Evolutionary conservation across 2,797 vertebrate genomes (phyloP).

Genomic region (Coranthus polyacanthus): DNA sequence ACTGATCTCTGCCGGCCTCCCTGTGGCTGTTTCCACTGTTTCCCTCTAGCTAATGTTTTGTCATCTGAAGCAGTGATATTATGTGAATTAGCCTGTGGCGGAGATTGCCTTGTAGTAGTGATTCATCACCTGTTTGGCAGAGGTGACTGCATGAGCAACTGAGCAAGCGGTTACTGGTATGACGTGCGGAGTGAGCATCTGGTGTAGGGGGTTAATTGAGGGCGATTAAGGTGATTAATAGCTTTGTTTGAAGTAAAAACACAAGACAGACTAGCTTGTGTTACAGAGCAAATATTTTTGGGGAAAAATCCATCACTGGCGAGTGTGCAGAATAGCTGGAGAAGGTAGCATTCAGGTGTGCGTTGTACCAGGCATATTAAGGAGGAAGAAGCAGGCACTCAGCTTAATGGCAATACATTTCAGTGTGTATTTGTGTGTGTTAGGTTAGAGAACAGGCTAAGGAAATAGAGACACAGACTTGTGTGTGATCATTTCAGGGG

Average conservation of each 20-base stretch:
- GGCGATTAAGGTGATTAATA: conserved; percentile 92
- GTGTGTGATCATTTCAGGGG: conserved; percentile 58
- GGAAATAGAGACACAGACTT: conserved; percentile 49
- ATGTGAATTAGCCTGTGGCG: conserved; percentile 71
- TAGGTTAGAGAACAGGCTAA: conserved; percentile 32
- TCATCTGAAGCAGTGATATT: conserved; percentile 76
- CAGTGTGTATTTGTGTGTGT: conserved; percentile 52
- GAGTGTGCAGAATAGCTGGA: conserved; percentile 45
- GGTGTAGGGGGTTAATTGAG: conserved; percentile 87
- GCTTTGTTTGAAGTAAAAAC: conserved; percentile 90
- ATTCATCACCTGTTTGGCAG: conserved; percentile 82
- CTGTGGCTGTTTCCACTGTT: conserved; percentile 58
- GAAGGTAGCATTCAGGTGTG: conserved; percentile 60
- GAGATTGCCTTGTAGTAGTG: conserved; percentile 69
- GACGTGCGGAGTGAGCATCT: conserved; percentile 80
- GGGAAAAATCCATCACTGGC: conserved; percentile 81
- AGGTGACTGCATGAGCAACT: conserved; percentile 61
- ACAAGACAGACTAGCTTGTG: conserved; percentile 86
- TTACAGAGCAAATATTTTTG: conserved; percentile 89
- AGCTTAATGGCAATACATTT: conserved; percentile 49
- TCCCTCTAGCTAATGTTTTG: conserved; percentile 77
- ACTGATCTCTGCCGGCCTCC: conserved; percentile 41
- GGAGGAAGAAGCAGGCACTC: conserved; percentile 37
- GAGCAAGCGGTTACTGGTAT: conserved; percentile 65
- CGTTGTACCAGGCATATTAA: conserved; percentile 38